Percentiles rank a stretch among this genome's conserved stretches.
Evolutionary conservation across 2,888 invertebrate species (phyloP).

Genomic region (Limnephilus auricula): DNA sequence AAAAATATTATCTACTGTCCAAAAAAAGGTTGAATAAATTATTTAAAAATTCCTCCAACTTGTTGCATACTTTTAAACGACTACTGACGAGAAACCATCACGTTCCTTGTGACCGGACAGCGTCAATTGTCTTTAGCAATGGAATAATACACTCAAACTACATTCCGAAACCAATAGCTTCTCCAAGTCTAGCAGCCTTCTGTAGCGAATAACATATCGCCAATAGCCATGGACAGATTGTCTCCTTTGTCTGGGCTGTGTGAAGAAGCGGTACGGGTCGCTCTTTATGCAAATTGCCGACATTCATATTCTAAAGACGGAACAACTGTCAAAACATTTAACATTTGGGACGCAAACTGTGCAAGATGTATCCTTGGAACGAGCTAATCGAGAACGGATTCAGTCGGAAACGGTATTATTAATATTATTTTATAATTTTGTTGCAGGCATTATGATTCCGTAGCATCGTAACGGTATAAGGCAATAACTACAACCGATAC

Average conservation of each 20-base stretch:
- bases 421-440: too few relatives aligned
- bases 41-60: background rate
- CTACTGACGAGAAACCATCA: background rate
- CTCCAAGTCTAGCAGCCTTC: background rate
- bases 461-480: too few relatives aligned
- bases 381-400: constrained; percentile 12
- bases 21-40: too few relatives aligned
- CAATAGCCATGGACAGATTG: background rate
- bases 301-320: constrained; percentile 58
- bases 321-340: constrained; percentile 63
- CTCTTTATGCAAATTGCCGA: constrained; percentile 59
- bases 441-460: too few relatives aligned
- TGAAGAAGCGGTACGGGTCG: constrained; percentile 11
- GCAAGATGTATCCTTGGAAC: background rate
- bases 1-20: too few relatives aligned
- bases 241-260: constrained; percentile 23
- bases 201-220: background rate
- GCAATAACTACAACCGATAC: too few relatives aligned
- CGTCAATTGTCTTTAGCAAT: background rate
- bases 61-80: background rate
- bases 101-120: background rate
- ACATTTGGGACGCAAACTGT: constrained; percentile 16
- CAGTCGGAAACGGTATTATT: background rate
- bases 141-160: background rate
- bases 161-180: background rate